phyloP scores from a whole-genome alignment of 2,888 invertebrate genomes.

The Mactromeris polynyma region DNA sequence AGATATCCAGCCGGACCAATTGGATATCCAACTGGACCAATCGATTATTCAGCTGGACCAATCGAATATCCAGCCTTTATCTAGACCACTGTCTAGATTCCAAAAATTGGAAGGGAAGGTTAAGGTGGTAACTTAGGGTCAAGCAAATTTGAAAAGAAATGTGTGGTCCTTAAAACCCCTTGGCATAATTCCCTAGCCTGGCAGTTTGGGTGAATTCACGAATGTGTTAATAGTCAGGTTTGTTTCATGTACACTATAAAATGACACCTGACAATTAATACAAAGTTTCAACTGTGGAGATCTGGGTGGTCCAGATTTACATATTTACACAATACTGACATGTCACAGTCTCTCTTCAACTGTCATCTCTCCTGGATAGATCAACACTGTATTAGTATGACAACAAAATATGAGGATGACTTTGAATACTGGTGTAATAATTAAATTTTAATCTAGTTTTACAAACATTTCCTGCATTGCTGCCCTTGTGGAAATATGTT shows the following conservation, averaged over 20 bases:
- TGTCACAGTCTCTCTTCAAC: not conserved
- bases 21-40: too few relatives aligned
- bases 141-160: too few relatives aligned
- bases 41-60: too few relatives aligned
- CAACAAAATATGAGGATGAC: not conserved
- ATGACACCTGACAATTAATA: not conserved
- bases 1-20: too few relatives aligned
- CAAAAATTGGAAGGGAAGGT: too few relatives aligned
- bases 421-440: not conserved
- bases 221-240: not conserved
- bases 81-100: too few relatives aligned
- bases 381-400: not conserved
- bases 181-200: not conserved
- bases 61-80: too few relatives aligned
- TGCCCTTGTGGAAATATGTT: not conserved
- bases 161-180: not conserved
- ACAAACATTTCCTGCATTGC: not conserved
- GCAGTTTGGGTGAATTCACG: not conserved
- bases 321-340: constrained; percentile 11
- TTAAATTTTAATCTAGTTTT: not conserved
- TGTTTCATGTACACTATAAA: not conserved
- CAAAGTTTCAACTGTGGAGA: not conserved
- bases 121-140: too few relatives aligned
- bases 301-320: constrained; percentile 29
- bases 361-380: not conserved